Conservation (phyloP, 2,113 vertebrate species). For the Centropus unirufus region DNA sequence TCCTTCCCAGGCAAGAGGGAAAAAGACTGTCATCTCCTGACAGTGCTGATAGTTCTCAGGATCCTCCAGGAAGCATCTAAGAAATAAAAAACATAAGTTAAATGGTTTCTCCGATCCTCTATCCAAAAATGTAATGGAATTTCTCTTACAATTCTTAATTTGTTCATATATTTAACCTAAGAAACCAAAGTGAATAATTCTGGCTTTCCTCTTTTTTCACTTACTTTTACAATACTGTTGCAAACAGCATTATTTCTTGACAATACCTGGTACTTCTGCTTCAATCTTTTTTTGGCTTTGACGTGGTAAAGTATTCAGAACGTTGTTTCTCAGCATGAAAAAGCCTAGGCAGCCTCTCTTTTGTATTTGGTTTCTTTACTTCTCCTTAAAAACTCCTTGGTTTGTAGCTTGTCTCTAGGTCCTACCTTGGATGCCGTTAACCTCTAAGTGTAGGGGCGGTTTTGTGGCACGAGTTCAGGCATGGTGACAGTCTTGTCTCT, state of each 20-base stretch:
- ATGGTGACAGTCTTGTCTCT: not conserved
- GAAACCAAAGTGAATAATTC: not conserved
- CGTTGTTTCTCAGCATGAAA: not conserved
- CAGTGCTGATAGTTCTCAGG: not conserved
- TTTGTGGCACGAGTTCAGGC: not conserved
- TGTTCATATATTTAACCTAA: not conserved
- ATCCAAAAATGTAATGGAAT: not conserved
- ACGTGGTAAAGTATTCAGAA: not conserved
- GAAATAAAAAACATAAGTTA: not conserved
- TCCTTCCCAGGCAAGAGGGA: not conserved
- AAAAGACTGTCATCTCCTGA: not conserved
- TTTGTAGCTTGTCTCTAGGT: not conserved
- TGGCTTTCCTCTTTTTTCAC: fast-evolving
- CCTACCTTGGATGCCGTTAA: not conserved
- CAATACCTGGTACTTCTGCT: not conserved
- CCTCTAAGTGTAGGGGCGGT: not conserved
- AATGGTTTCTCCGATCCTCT: not conserved
- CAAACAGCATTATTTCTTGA: not conserved
- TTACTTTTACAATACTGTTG: not conserved
- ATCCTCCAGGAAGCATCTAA: not conserved
- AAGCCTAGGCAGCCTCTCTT: not conserved
- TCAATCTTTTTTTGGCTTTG: not conserved
- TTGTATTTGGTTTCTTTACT: not conserved
- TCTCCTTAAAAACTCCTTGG: not conserved
- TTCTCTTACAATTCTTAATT: not conserved